Conservation (phyloP, 2,888 invertebrate genomes). For the Ormyrus labotus region DNA sequence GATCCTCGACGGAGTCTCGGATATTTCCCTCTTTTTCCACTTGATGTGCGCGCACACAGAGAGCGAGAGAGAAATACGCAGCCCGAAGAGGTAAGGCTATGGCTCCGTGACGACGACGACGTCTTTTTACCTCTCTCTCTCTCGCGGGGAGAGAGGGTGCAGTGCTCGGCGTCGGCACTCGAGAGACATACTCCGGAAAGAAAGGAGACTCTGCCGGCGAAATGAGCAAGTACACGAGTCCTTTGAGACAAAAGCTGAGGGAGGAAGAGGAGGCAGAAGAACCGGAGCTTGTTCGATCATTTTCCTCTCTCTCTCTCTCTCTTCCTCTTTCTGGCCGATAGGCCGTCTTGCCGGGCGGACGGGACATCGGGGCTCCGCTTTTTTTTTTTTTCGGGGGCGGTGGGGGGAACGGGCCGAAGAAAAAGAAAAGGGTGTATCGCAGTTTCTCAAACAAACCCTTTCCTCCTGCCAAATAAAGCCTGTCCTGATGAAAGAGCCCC, state of each 20-base stretch:
- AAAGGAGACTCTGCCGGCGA: slow-evolving; percentile 63
- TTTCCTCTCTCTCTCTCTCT: neutral
- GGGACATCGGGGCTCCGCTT: too few relatives aligned
- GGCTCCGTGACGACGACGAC: neutral
- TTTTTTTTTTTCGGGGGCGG: too few relatives aligned
- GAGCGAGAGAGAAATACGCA: neutral
- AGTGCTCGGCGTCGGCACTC: slow-evolving; percentile 20
- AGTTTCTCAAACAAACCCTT: slow-evolving; percentile 1
- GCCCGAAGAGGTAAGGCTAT: neutral
- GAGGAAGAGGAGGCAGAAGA: slow-evolving; percentile 55
- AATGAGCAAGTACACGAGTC: slow-evolving; percentile 71
- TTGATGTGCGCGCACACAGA: neutral
- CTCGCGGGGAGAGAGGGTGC: slow-evolving; percentile 47
- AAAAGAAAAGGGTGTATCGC: slow-evolving; percentile 6
- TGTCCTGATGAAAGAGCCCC: slow-evolving; percentile 7
- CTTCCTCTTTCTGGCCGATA: slow-evolving; percentile 23
- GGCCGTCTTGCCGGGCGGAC: neutral
- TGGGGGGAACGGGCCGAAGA: too few relatives aligned
- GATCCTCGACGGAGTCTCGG: slow-evolving; percentile 15
- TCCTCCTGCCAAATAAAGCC: slow-evolving; percentile 13
- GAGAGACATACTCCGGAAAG: slow-evolving; percentile 53
- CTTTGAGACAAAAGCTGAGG: slow-evolving; percentile 72
- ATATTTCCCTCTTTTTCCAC: slow-evolving; percentile 2
- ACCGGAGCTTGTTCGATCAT: too few relatives aligned
- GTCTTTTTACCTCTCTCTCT: slow-evolving; percentile 28